A percentile compares a stretch with the other conserved stretches of the same genome.
Evolutionary conservation across 2,888 invertebrate species (phyloP).

Genomic region (Epinotia brunnichana): DNA sequence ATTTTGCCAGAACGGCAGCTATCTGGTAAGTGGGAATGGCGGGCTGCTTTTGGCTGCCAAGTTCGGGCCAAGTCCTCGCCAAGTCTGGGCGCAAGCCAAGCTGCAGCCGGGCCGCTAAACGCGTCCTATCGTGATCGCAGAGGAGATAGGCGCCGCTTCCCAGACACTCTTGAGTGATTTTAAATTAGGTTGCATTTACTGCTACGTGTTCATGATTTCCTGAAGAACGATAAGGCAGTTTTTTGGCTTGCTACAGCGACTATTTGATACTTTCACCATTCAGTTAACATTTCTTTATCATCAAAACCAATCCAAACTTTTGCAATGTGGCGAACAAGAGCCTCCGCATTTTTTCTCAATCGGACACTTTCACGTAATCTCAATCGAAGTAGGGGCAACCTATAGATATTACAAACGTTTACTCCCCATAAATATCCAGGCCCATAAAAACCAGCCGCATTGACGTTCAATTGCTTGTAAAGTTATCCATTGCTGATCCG

Average conservation of each 20-base stretch:
- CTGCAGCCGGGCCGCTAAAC: slow-evolving; percentile 55
- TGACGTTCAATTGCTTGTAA: slow-evolving; percentile 44
- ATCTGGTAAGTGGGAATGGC: slow-evolving; percentile 50
- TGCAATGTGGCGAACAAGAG: background rate
- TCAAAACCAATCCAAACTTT: background rate
- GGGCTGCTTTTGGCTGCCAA: slow-evolving; percentile 60
- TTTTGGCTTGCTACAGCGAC: slow-evolving; percentile 10
- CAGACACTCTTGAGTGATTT: slow-evolving; percentile 68
- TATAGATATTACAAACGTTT: slow-evolving; percentile 2
- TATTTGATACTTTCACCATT: background rate
- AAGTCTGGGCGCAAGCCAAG: slow-evolving; percentile 64
- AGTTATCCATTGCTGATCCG: slow-evolving; percentile 39
- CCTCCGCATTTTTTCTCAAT: background rate
- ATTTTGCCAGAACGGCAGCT: slow-evolving; percentile 51
- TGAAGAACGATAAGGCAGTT: slow-evolving; percentile 38
- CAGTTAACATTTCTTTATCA: background rate
- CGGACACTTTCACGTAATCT: background rate
- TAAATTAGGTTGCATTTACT: slow-evolving; percentile 58
- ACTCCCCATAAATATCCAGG: slow-evolving; percentile 17
- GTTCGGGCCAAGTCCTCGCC: slow-evolving; percentile 47
- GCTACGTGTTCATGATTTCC: slow-evolving; percentile 45
- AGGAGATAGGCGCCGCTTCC: slow-evolving; percentile 56
- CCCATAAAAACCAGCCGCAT: slow-evolving; percentile 39
- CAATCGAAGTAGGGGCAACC: background rate
- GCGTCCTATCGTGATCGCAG: slow-evolving; percentile 65